A percentile compares a stretch with the other conserved stretches of the same genome.
Evolutionary conservation across 2,888 invertebrate species (phyloP).

Genomic region (Odontomyia ornata): DNA sequence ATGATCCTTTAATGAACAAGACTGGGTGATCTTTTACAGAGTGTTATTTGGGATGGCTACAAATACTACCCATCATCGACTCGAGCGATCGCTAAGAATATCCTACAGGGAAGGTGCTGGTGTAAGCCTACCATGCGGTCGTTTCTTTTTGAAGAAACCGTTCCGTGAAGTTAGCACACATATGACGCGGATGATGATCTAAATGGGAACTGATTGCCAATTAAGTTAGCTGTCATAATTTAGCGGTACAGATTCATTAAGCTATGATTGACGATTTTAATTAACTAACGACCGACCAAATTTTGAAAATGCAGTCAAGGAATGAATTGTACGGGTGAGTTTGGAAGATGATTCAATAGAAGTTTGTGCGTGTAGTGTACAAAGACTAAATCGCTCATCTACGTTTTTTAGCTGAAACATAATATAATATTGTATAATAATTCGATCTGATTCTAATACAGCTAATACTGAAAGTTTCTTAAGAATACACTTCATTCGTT

Average conservation of each 20-base stretch:
- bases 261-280: constrained; percentile 40
- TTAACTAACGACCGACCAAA: constrained; percentile 34
- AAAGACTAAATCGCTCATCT: too few relatives aligned
- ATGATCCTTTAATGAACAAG: constrained; percentile 34
- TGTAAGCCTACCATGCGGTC: neutral
- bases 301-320: neutral
- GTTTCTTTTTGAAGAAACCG: neutral
- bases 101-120: neutral
- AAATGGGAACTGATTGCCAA: constrained; percentile 40
- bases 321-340: neutral
- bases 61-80: constrained; percentile 38
- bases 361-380: too few relatives aligned
- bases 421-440: too few relatives aligned
- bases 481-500: too few relatives aligned
- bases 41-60: constrained; percentile 17
- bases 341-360: too few relatives aligned
- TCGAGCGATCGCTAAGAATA: neutral
- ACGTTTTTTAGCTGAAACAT: too few relatives aligned
- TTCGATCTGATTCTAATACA: too few relatives aligned
- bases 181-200: neutral
- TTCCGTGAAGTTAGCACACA: neutral
- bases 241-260: constrained; percentile 16
- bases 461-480: too few relatives aligned
- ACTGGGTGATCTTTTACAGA: neutral
- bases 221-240: constrained; percentile 43